Conservation (phyloP, 2,888 invertebrate genomes). For the Spodoptera littoralis region DNA sequence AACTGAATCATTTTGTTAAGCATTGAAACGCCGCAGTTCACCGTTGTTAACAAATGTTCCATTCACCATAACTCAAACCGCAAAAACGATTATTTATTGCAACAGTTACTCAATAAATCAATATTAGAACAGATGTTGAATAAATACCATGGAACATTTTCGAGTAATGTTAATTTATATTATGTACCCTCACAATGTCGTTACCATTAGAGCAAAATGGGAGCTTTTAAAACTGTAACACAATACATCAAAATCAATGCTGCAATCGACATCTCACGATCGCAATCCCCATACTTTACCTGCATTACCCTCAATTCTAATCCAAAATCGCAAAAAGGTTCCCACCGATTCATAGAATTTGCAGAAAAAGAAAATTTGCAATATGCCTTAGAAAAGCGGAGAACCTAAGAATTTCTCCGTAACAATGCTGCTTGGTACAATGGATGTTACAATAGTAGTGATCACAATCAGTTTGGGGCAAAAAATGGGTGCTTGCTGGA, state of each 20-base stretch:
- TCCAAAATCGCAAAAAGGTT: slow-evolving; percentile 71
- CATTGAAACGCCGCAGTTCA: neutral
- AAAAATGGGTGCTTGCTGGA: slow-evolving; percentile 74
- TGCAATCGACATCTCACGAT: slow-evolving; percentile 51
- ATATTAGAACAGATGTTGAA: slow-evolving; percentile 40
- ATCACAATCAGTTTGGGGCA: slow-evolving; percentile 81
- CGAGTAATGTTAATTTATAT: slow-evolving; percentile 25
- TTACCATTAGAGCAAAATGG: slow-evolving; percentile 36
- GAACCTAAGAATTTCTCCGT: slow-evolving; percentile 76
- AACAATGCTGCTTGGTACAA: slow-evolving; percentile 78
- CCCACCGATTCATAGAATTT: slow-evolving; percentile 75
- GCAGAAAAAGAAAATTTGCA: slow-evolving; percentile 76
- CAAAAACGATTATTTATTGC: slow-evolving; percentile 23
- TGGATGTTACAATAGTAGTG: slow-evolving; percentile 75
- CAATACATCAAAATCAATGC: slow-evolving; percentile 53
- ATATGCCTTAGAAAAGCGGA: slow-evolving; percentile 74
- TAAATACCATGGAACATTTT: slow-evolving; percentile 39
- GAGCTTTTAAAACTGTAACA: slow-evolving; percentile 53
- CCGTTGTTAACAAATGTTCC: slow-evolving; percentile 3
- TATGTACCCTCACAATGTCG: slow-evolving; percentile 35
- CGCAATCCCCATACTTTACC: slow-evolving; percentile 33
- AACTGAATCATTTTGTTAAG: no score
- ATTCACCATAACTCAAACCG: slow-evolving; percentile 12
- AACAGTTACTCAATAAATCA: slow-evolving; percentile 42
- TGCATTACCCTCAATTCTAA: slow-evolving; percentile 67